phyloP scores from a whole-genome alignment of 2,113 vertebrate species.

The Ceuthmochares aereus region DNA sequence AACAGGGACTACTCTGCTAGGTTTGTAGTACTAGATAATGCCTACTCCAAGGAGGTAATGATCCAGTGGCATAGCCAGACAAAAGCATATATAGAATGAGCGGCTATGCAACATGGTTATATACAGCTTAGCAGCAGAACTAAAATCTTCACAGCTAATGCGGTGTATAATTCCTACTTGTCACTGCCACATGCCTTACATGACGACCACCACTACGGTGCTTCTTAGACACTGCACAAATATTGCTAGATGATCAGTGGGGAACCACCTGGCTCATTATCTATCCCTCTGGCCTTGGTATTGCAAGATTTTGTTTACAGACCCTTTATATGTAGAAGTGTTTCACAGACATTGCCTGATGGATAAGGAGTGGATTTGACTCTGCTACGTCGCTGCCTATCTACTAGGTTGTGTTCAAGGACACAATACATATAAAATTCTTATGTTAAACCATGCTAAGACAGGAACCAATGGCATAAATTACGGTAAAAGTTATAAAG shows the following conservation, averaged over 20 bases:
- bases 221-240: neutral
- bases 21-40: neutral
- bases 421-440: neutral
- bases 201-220: neutral
- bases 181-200: accelerated
- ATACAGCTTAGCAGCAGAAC: neutral
- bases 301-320: neutral
- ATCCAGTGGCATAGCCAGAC: neutral
- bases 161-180: neutral
- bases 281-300: neutral
- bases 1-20: neutral
- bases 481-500: neutral
- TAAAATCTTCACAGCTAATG: neutral
- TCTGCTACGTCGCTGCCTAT: neutral
- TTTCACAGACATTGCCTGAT: neutral
- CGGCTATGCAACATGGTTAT: neutral
- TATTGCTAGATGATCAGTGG: neutral
- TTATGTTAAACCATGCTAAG: neutral
- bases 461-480: neutral
- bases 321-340: neutral
- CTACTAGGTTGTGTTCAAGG: neutral
- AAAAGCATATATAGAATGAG: accelerated
- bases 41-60: neutral
- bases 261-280: neutral
- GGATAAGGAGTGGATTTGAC: neutral